phyloP scores from a whole-genome alignment of 37 sponge, comb jelly and placozoan genomes.

The Halisarca cf. caerulea region DNA sequence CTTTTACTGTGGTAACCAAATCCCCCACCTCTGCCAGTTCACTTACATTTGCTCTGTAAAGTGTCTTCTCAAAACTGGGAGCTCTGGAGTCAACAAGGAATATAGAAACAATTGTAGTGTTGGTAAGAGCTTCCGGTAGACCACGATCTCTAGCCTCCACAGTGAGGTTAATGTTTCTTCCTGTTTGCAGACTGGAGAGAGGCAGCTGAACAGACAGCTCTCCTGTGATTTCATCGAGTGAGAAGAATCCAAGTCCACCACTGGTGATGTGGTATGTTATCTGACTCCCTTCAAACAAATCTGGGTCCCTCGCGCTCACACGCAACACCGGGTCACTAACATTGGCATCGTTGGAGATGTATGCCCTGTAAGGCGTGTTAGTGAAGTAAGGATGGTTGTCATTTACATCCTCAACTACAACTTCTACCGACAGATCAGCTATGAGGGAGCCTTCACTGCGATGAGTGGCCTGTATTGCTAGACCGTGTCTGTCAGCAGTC shows the following conservation, averaged over 20 bases:
- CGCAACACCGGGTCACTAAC: conserved; percentile 35
- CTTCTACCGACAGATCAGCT: conserved; percentile 19
- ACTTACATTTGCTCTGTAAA: conserved; percentile 34
- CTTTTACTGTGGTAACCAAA: conserved; percentile 38
- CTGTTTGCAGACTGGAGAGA: conserved; percentile 5
- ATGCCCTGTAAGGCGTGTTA: conserved; percentile 16
- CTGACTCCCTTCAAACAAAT: conserved; percentile 43
- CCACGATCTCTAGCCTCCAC: conserved; percentile 57
- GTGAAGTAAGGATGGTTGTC: conserved; percentile 63
- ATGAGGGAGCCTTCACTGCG: not conserved
- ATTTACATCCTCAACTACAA: conserved; percentile 63
- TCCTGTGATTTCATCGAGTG: conserved; percentile 52
- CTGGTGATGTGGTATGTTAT: conserved; percentile 21
- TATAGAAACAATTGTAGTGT: conserved; percentile 29
- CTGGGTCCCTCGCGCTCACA: conserved; percentile 45
- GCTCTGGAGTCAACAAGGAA: conserved; percentile 60
- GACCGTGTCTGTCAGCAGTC: not conserved
- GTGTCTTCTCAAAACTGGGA: conserved; percentile 46
- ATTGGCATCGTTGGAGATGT: conserved; percentile 27
- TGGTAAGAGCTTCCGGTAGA: conserved; percentile 23
- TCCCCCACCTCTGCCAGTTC: conserved; percentile 31
- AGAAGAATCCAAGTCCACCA: conserved; percentile 20
- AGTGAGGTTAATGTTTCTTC: conserved; percentile 19
- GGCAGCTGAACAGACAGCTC: conserved; percentile 8
- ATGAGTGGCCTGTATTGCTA: conserved; percentile 59